Conservation (phyloP, 2,113 vertebrate genomes). For the Pachycephala philippinensis region DNA sequence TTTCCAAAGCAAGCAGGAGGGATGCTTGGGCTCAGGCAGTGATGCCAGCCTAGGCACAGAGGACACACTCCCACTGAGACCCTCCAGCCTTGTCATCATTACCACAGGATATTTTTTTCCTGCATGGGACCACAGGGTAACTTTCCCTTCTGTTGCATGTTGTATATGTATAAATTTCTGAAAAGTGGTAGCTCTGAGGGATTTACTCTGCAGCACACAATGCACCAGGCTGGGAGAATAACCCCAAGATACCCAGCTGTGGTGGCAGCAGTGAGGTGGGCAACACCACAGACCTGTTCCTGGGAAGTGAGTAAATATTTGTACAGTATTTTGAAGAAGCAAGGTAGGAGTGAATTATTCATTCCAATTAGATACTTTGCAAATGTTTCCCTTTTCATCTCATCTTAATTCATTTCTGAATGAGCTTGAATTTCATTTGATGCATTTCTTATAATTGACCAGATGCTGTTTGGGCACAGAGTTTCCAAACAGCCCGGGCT, state of each 20-base stretch:
- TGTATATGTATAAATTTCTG: not conserved
- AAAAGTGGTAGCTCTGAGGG: not conserved
- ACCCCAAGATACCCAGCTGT: not conserved
- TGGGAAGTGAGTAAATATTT: not conserved
- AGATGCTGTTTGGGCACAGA: conserved; percentile 37
- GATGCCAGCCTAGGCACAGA: not conserved
- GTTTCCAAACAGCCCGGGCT: conserved; percentile 6
- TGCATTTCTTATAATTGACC: conserved; percentile 48
- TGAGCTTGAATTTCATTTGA: conserved; percentile 18
- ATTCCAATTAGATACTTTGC: not conserved
- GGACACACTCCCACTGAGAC: not conserved
- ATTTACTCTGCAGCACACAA: not conserved
- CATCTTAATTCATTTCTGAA: conserved; percentile 45
- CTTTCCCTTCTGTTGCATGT: not conserved
- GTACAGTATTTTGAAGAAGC: not conserved
- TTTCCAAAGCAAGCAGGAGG: not conserved
- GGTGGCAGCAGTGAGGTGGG: not conserved
- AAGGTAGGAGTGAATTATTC: conserved; percentile 3
- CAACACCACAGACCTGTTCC: too few species aligned
- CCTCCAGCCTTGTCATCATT: not conserved
- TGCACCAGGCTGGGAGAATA: fast-evolving
- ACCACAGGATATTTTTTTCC: not conserved
- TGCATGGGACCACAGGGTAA: not conserved
- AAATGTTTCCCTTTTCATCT: conserved; percentile 18
- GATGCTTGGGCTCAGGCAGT: fast-evolving